Base-by-base conservation (phyloP, 2,113 vertebrate genomes). In the Nestor notabilis region DNA sequence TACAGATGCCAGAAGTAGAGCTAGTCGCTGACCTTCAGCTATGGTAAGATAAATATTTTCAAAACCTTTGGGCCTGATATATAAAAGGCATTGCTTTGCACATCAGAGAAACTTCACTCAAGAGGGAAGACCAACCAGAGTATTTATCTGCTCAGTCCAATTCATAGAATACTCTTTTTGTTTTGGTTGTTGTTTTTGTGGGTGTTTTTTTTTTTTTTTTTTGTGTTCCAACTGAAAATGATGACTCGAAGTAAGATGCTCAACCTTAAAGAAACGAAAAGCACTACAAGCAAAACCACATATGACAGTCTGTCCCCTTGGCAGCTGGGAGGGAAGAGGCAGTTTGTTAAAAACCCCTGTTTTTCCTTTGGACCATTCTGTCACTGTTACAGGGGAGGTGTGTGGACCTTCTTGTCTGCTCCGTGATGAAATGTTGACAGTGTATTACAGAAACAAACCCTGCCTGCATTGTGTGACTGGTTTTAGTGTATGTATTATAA, bases 1-100 rank as follows among this genome's bases (percentile, higher is more conserved):
- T 87, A 5, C 92, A 95, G 97, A 97, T 98, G 93, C 89, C 86
- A 90, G 68, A 89, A 87, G 70, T 95, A 64, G 13, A 71, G 46
- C 33, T 94, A 88, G 9, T 95, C 63, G 61, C 64, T 97, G 89
- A 95, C 84, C 96, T 96, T 96, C 70, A 91, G 13, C 56, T 89
- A 86, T 87, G 56, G 68, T 86, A 83, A 93, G 90, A 65, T 81
- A 84, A 97, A 87, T 86, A 29, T 75, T 88, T 82, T 83, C 25
- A 17, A 47, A 95, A 56, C n/a, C 52, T 95, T 90, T 93, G 69
- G 53, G 55, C 33, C 41, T 70, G 90, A 50, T 88, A n/a, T 13
- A 9, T 78, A 91, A 96, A 95, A 56, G 89, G 27, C 23, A 69
- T 58, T 87, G 49, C 92, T 95, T 96, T 93, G 52, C 66, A 25